Conservation (phyloP, 1,140 invertebrate genomes). For the Coelopa frigida region DNA sequence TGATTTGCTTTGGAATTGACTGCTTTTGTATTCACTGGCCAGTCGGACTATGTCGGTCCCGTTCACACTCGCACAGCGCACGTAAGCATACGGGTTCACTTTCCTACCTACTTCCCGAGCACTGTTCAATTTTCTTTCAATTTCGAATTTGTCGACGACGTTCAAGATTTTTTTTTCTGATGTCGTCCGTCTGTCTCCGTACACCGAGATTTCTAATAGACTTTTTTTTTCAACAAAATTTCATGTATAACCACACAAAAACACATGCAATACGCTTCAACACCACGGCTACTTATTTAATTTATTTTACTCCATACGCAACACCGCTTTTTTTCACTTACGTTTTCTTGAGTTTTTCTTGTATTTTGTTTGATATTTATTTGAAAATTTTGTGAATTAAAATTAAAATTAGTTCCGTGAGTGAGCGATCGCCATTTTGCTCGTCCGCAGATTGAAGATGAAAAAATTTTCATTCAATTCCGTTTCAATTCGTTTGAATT, state of each 20-base stretch:
- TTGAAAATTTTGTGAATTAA: conserved; percentile 5
- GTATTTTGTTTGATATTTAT: conserved; percentile 1
- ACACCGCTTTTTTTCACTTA: background rate
- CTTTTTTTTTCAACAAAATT: background rate
- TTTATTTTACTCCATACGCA: background rate
- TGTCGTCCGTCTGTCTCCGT: background rate
- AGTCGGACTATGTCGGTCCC: background rate
- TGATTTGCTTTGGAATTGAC: no score
- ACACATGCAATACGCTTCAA: conserved; percentile 6
- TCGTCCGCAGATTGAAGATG: no score
- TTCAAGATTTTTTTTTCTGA: background rate
- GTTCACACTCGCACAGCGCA: background rate
- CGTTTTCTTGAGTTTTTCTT: background rate
- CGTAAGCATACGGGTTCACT: background rate
- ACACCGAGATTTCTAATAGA: background rate
- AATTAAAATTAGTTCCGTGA: background rate
- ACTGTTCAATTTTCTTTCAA: background rate
- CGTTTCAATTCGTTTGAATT: background rate
- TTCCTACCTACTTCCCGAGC: background rate
- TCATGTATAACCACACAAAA: background rate
- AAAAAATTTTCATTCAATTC: no score
- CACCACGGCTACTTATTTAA: conserved; percentile 1
- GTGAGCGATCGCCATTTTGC: conserved; percentile 6
- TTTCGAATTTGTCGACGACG: background rate
- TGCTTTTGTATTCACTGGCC: background rate